A percentile compares a stretch with the other conserved stretches of the same genome.
These are phyloP conservation scores for Anas platyrhynchos DNA, from an alignment of 2,113 vertebrate species.

Conservation along the genomic window DNA sequence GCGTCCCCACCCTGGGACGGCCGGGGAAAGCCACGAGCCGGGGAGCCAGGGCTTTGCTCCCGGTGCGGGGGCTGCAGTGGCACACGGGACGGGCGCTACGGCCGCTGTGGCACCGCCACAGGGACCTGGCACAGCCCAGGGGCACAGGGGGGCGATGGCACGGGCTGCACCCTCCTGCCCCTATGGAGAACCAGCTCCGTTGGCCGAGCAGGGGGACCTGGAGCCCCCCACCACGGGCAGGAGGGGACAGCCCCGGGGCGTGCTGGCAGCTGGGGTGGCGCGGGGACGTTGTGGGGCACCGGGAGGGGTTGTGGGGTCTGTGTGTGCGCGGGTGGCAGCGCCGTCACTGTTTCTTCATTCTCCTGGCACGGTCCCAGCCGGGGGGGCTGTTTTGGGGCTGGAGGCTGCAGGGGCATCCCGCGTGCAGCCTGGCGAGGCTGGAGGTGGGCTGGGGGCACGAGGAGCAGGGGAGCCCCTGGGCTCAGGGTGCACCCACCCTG, in stretches of 20 bases:
- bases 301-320: neutral
- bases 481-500: neutral
- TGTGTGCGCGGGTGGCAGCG: neutral
- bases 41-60: neutral
- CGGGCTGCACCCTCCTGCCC: neutral
- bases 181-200: fast-evolving
- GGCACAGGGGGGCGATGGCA: neutral
- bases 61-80: fast-evolving
- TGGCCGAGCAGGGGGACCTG: fast-evolving
- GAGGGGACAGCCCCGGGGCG: neutral
- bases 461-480: fast-evolving
- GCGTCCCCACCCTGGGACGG: neutral
- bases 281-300: fast-evolving
- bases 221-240: fast-evolving
- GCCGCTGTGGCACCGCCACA: neutral
- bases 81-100: neutral
- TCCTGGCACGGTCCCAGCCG: fast-evolving
- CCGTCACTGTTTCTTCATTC: neutral
- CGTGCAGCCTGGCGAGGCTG: fast-evolving
- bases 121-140: neutral
- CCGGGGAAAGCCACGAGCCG: fast-evolving
- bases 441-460: neutral
- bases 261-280: fast-evolving
- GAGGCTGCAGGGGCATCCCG: fast-evolving
- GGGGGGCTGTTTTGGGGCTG: fast-evolving